Evolutionary conservation across 2,888 invertebrate genomes (phyloP).

Genomic region (Aradus depressus): DNA sequence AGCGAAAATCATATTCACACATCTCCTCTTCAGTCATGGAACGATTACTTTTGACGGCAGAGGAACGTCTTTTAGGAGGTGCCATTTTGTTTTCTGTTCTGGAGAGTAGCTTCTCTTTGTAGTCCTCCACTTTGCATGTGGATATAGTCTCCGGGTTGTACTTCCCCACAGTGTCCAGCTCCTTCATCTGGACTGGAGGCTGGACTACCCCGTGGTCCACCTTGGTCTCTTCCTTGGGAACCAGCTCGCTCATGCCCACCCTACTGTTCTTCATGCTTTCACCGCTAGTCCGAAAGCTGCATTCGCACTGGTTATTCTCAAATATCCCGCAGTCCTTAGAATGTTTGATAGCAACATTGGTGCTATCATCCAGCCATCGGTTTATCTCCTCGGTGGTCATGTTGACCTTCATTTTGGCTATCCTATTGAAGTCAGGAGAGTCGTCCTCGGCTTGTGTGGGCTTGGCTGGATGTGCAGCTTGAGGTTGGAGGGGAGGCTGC

Average conservation of each 20-base stretch:
- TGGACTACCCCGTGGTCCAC: conserved; percentile 25
- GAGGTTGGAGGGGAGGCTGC: neutral
- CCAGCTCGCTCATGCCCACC: conserved; percentile 12
- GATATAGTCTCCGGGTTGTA: conserved; percentile 27
- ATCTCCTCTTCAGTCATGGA: conserved; percentile 28
- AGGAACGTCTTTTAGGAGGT: conserved; percentile 19
- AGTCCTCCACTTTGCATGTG: conserved; percentile 27
- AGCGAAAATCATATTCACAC: conserved; percentile 27
- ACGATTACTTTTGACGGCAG: conserved; percentile 20
- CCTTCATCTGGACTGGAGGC: conserved; percentile 26
- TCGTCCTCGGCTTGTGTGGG: conserved; percentile 13
- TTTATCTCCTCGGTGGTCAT: conserved; percentile 30
- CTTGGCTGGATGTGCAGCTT: conserved; percentile 3
- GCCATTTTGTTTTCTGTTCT: conserved; percentile 21
- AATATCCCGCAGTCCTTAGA: conserved; percentile 28
- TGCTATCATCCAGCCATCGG: conserved; percentile 29
- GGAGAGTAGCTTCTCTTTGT: conserved; percentile 24
- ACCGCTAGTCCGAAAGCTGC: conserved; percentile 25
- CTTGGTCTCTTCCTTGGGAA: conserved; percentile 20
- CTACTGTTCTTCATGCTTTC: conserved; percentile 20
- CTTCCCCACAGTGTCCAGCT: conserved; percentile 23
- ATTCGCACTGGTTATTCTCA: conserved; percentile 29
- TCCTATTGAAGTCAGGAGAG: conserved; percentile 9
- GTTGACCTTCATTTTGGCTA: conserved; percentile 29
- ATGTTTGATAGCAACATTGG: conserved; percentile 28